These are phyloP conservation scores for Dendropsophus ebraccatus DNA, from an alignment of 2,113 vertebrate species.

Conservation along the genomic window DNA sequence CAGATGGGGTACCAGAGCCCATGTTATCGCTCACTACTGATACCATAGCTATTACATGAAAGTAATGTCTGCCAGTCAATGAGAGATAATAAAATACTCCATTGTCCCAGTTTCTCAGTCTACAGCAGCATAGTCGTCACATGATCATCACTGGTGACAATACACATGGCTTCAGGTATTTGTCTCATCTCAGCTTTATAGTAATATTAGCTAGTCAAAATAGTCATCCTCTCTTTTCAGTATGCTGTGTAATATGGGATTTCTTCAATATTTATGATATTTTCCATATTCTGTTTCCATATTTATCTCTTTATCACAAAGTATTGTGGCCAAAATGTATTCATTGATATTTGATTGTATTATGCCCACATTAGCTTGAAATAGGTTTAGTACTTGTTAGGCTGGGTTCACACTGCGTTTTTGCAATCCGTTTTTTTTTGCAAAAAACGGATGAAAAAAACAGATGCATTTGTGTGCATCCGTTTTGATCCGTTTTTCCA, in stretches of 20 bases:
- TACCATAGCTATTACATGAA: conserved; percentile 7
- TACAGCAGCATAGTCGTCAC: conserved; percentile 4
- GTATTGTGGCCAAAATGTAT: not conserved
- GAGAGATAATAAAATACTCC: conserved; percentile 25
- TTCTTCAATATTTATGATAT: not conserved
- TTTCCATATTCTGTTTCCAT: not conserved
- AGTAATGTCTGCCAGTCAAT: conserved; percentile 33
- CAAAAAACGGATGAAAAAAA: no score
- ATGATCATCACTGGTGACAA: not conserved
- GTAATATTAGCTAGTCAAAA: not conserved
- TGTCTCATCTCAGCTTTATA: not conserved
- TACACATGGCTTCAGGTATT: not conserved
- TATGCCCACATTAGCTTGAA: no score
- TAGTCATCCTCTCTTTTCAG: not conserved
- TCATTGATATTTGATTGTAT: not conserved
- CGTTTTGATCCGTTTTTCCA: no score
- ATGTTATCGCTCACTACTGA: conserved; percentile 6
- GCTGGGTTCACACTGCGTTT: no score
- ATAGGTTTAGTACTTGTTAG: no score
- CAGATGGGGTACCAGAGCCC: conserved; percentile 21
- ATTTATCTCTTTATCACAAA: not conserved
- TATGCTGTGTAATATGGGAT: not conserved
- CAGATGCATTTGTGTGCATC: no score
- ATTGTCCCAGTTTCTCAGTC: conserved; percentile 25
- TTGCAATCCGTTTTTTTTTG: no score